phyloP scores from a whole-genome alignment of 1,140 invertebrate genomes.

The Archivesica marissinica region DNA sequence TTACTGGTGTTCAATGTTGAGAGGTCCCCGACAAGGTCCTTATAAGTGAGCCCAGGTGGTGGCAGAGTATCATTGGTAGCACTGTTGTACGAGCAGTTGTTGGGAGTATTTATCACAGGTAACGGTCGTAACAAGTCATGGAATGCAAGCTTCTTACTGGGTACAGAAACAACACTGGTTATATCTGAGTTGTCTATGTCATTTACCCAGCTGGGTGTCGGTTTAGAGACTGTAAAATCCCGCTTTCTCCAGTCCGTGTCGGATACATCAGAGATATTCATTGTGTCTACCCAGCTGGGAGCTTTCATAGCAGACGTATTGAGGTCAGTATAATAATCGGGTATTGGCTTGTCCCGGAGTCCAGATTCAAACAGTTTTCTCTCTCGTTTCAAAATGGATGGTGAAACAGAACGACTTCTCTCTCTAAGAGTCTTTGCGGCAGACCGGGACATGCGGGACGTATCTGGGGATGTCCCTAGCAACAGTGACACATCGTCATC shows the following conservation, averaged over 20 bases:
- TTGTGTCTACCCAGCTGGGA: slow-evolving; percentile 60
- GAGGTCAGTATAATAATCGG: slow-evolving; percentile 55
- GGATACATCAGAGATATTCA: slow-evolving; percentile 48
- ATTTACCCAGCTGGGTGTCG: slow-evolving; percentile 58
- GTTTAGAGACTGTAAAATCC: slow-evolving; percentile 49
- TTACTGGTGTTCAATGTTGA: slow-evolving; percentile 31
- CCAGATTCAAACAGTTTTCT: slow-evolving; percentile 60
- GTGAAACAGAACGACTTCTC: slow-evolving; percentile 59
- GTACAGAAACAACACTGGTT: slow-evolving; percentile 54
- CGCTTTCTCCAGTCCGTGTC: slow-evolving; percentile 57
- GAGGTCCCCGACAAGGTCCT: slow-evolving; percentile 48
- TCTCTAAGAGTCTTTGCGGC: slow-evolving; percentile 40
- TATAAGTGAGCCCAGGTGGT: slow-evolving; percentile 53
- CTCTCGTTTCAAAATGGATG: slow-evolving; percentile 57
- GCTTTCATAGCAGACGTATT: slow-evolving; percentile 44
- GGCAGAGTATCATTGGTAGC: slow-evolving; percentile 54
- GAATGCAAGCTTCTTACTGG: slow-evolving; percentile 43
- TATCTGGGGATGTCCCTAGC: slow-evolving; percentile 41
- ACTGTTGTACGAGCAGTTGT: slow-evolving; percentile 41
- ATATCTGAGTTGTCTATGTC: slow-evolving; percentile 61
- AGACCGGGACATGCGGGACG: slow-evolving; percentile 30
- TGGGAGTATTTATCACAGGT: slow-evolving; percentile 59
- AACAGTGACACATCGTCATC: slow-evolving; percentile 53
- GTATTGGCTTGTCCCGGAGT: slow-evolving; percentile 46
- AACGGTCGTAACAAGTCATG: slow-evolving; percentile 56